These are phyloP conservation scores for Agrochola lychnidis DNA, from an alignment of 2,888 invertebrate species.

Conservation along the genomic window DNA sequence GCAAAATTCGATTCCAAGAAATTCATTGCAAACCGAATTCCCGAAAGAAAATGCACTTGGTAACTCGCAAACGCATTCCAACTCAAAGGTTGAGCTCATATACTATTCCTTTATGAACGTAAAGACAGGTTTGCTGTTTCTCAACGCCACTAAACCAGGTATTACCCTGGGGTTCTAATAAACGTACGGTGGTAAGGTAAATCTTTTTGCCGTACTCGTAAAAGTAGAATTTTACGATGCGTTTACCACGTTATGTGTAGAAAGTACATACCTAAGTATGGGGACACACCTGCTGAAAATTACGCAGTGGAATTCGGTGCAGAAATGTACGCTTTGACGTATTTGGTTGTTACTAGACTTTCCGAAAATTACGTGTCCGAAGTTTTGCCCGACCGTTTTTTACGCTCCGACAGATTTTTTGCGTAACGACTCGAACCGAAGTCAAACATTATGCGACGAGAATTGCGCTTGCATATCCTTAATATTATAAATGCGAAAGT, in stretches of 20 bases:
- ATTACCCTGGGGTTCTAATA: constrained; percentile 71
- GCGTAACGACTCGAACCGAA: neutral
- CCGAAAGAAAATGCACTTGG: constrained; percentile 44
- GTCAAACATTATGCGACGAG: neutral
- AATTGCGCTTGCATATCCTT: neutral
- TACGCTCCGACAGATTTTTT: neutral
- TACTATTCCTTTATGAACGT: constrained; percentile 65
- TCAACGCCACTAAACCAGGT: constrained; percentile 58
- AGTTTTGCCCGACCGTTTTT: neutral
- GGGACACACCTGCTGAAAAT: constrained; percentile 35
- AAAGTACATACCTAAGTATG: constrained; percentile 33
- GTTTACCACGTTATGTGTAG: constrained; percentile 72
- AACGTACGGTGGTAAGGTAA: constrained; percentile 71
- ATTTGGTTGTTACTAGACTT: neutral
- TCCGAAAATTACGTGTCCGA: neutral
- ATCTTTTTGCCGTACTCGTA: constrained; percentile 77
- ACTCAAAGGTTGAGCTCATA: constrained; percentile 62
- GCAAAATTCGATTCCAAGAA: constrained; percentile 25
- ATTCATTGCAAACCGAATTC: constrained; percentile 43
- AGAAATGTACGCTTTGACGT: neutral
- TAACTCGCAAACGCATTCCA: constrained; percentile 39
- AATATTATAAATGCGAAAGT: too few species aligned
- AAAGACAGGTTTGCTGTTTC: constrained; percentile 58
- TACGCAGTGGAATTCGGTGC: neutral
- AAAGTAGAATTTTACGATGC: constrained; percentile 77